phyloP scores from a whole-genome alignment of 2,888 invertebrate species.

The Eupithecia insigniata region DNA sequence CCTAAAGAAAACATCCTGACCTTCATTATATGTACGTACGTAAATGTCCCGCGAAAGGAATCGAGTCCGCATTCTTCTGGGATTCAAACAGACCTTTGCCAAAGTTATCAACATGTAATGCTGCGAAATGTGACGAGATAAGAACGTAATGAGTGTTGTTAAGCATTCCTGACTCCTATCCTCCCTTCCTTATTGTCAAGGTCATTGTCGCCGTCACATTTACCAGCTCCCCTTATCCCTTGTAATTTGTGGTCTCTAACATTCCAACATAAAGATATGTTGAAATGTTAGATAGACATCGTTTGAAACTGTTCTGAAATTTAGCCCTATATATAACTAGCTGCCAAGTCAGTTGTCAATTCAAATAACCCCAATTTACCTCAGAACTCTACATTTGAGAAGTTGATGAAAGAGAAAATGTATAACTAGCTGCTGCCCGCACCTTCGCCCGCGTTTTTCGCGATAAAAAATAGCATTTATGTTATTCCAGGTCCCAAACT shows the following conservation, averaged over 20 bases:
- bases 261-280: neutral
- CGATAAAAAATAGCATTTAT: too few species aligned
- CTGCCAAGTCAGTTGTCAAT: too few species aligned
- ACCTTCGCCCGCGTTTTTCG: too few species aligned
- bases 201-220: conserved; percentile 10
- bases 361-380: too few species aligned
- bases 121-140: neutral
- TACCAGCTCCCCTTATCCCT: neutral
- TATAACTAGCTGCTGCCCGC: too few species aligned
- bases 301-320: neutral
- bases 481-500: too few species aligned
- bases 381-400: too few species aligned
- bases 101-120: neutral
- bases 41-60: neutral
- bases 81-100: neutral
- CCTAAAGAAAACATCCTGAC: neutral
- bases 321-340: too few species aligned
- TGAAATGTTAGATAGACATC: too few species aligned
- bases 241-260: conserved; percentile 17
- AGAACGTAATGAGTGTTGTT: conserved; percentile 13
- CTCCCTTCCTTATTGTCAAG: conserved; percentile 9
- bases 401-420: too few species aligned
- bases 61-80: neutral
- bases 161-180: neutral
- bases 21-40: too few species aligned